Percentiles rank a stretch among this genome's conserved stretches.
phyloP scores from a whole-genome alignment of 2,113 vertebrate genomes.

The Antechinus stuartii region DNA sequence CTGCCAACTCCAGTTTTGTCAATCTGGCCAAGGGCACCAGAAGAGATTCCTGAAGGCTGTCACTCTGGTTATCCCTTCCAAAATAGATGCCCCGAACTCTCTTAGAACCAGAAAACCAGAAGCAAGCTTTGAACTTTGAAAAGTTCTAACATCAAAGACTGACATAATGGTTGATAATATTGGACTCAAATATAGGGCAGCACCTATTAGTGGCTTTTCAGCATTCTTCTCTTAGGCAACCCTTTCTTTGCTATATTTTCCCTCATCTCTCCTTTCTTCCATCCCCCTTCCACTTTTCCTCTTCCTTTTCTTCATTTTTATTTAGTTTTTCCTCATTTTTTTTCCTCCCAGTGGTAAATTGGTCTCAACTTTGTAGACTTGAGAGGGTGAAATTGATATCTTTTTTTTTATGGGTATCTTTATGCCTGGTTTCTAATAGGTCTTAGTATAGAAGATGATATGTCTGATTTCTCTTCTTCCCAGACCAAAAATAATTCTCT shows the following conservation, averaged over 20 bases:
- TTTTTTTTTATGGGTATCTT: neutral
- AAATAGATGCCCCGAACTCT: neutral
- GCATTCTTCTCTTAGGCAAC: neutral
- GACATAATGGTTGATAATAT: neutral
- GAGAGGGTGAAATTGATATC: neutral
- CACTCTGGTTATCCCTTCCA: slow-evolving; percentile 50
- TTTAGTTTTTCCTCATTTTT: slow-evolving; percentile 14
- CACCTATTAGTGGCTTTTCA: neutral
- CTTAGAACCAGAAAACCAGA: neutral
- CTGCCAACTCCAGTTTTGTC: slow-evolving; percentile 62
- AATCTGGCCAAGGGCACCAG: slow-evolving; percentile 8
- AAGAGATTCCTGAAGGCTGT: slow-evolving; percentile 35
- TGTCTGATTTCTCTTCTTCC: slow-evolving; percentile 45
- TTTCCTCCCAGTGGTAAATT: slow-evolving; percentile 29
- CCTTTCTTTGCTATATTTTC: neutral
- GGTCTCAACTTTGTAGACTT: neutral
- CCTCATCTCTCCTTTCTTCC: neutral
- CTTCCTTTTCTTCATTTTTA: neutral
- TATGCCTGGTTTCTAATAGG: neutral
- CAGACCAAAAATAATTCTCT: neutral
- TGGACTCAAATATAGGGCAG: neutral
- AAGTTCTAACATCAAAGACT: slow-evolving; percentile 23
- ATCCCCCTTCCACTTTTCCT: neutral
- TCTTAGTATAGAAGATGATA: slow-evolving; percentile 4
- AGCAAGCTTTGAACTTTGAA: neutral